Conservation (phyloP, 23 tunicate genomes). For the Oikopleura albicans region DNA sequence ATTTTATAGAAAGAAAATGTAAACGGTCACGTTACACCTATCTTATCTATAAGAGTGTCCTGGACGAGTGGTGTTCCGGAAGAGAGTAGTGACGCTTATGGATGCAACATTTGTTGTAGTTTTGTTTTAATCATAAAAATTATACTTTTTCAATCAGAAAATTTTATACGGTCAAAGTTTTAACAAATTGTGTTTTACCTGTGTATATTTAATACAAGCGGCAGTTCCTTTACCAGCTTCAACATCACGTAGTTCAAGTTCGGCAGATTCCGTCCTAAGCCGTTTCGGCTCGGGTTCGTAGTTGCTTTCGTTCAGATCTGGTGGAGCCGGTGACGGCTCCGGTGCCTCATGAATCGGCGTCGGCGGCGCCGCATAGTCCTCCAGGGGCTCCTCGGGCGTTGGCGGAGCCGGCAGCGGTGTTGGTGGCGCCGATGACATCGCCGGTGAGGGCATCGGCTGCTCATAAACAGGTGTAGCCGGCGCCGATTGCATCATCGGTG, state of each 20-base stretch:
- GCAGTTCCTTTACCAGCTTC: not conserved
- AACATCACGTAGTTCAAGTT: not conserved
- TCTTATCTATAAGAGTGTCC: no score
- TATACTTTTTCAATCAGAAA: no score
- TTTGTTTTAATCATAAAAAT: no score
- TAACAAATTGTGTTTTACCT: no score
- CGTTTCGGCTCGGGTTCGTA: conserved; percentile 18
- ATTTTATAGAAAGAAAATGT: no score
- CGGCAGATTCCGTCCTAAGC: conserved; percentile 3
- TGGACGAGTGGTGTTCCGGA: no score
- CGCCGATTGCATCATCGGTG: not conserved
- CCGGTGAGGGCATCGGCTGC: not conserved
- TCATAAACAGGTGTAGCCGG: not conserved
- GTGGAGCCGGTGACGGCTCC: not conserved
- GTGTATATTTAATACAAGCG: not conserved
- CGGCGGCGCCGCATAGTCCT: not conserved
- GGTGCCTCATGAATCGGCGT: not conserved
- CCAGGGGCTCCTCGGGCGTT: not conserved
- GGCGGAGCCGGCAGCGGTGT: not conserved
- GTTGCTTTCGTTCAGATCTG: not conserved
- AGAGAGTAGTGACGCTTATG: no score
- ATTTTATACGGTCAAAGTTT: no score
- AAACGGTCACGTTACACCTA: no score
- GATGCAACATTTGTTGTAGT: no score
- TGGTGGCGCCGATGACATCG: not conserved